These are phyloP conservation scores for Pinna nobilis DNA, from an alignment of 1,140 invertebrate species.

Conservation along the genomic window DNA sequence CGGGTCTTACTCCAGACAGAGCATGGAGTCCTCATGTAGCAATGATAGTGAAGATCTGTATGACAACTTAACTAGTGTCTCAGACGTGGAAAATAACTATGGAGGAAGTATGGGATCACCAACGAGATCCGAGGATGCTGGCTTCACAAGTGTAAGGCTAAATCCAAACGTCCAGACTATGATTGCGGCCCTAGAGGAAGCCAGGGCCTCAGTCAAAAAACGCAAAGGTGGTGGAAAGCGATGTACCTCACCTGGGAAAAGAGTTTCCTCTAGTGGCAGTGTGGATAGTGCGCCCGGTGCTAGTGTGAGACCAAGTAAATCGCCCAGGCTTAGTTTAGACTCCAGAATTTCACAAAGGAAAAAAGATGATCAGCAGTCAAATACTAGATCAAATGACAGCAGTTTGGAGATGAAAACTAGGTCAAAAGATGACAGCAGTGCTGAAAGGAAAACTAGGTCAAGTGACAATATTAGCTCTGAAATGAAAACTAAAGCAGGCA, in stretches of 20 bases:
- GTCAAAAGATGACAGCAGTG: too few relatives aligned
- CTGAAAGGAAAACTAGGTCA: too few relatives aligned
- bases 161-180: conserved; percentile 33
- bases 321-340: too few relatives aligned
- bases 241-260: conserved; percentile 28
- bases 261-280: background rate
- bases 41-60: conserved; percentile 20
- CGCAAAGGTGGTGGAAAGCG: conserved; percentile 4
- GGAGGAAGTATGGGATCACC: conserved; percentile 19
- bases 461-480: too few relatives aligned
- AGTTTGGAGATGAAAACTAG: too few relatives aligned
- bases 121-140: conserved; percentile 18
- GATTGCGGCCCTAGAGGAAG: conserved; percentile 38
- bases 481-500: too few relatives aligned
- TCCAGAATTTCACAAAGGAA: too few relatives aligned
- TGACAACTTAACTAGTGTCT: conserved; percentile 33
- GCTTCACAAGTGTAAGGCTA: conserved; percentile 15
- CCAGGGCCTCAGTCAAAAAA: conserved; percentile 32
- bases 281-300: too few relatives aligned
- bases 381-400: too few relatives aligned
- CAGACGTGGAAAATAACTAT: conserved; percentile 30
- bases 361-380: too few relatives aligned
- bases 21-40: background rate
- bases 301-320: too few relatives aligned
- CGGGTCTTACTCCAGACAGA: background rate